A percentile compares a stretch with the other conserved stretches of the same genome.
These are phyloP conservation scores for Pica pica DNA, from an alignment of 2,113 vertebrate genomes.

Conservation along the genomic window DNA sequence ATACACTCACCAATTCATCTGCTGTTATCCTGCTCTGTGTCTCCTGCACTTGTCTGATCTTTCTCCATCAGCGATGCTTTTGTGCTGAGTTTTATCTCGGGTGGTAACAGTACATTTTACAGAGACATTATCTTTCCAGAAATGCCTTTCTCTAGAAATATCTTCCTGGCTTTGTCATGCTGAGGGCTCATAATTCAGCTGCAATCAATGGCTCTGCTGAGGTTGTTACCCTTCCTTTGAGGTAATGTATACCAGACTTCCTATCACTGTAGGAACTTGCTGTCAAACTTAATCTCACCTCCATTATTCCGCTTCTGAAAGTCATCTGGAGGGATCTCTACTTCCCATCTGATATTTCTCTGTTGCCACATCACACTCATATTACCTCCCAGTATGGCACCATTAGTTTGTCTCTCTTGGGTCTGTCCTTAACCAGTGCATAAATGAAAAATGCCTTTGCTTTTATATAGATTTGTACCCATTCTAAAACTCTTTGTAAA, in stretches of 20 bases:
- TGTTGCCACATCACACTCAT: background rate
- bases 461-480: background rate
- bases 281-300: background rate
- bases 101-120: background rate
- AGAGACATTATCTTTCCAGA: slow-evolving; percentile 16
- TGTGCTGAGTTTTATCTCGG: background rate
- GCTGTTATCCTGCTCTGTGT: background rate
- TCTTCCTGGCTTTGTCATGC: background rate
- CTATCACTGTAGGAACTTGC: background rate
- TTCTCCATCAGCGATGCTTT: background rate
- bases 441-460: background rate
- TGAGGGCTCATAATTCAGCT: slow-evolving; percentile 17
- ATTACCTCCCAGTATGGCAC: background rate
- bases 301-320: background rate
- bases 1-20: background rate
- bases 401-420: background rate
- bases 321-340: background rate
- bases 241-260: background rate
- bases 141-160: slow-evolving; percentile 19
- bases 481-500: background rate
- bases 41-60: background rate
- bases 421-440: background rate
- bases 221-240: background rate
- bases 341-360: background rate
- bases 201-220: background rate